phyloP scores from a whole-genome alignment of 2,888 invertebrate species.

The Scotopteryx bipunctaria region DNA sequence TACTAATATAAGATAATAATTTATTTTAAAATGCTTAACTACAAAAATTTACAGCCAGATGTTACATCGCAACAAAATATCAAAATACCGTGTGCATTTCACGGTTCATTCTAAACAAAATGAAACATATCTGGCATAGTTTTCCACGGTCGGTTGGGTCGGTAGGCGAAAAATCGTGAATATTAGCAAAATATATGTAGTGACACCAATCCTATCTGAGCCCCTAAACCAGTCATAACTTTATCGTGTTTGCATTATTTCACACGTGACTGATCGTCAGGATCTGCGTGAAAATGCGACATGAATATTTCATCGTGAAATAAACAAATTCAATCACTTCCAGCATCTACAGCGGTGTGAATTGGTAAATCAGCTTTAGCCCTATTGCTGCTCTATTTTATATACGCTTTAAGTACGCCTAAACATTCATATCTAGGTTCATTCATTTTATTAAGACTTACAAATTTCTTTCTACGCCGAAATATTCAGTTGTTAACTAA shows the following conservation, averaged over 20 bases:
- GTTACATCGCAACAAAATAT: background rate
- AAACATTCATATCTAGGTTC: no score
- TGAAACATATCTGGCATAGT: slow-evolving; percentile 26
- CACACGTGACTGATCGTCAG: slow-evolving; percentile 67
- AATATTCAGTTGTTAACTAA: no score
- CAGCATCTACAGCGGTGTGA: slow-evolving; percentile 1
- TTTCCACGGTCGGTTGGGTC: slow-evolving; percentile 20
- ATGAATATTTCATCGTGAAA: slow-evolving; percentile 72
- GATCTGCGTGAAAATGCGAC: slow-evolving; percentile 73
- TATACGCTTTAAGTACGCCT: no score
- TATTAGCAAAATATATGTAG: slow-evolving; percentile 23
- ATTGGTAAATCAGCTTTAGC: slow-evolving; percentile 3
- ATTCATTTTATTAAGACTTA: no score
- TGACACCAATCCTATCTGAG: slow-evolving; percentile 54
- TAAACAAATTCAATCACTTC: slow-evolving; percentile 52
- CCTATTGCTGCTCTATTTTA: background rate
- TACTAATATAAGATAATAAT: no score
- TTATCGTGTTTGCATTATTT: slow-evolving; percentile 80
- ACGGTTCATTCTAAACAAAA: slow-evolving; percentile 17
- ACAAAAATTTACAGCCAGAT: no score
- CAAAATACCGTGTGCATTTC: slow-evolving; percentile 13
- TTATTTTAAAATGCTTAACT: no score
- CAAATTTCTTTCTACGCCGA: no score
- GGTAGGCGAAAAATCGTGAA: slow-evolving; percentile 22
- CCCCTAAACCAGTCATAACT: slow-evolving; percentile 71